Conservation (phyloP, 2,113 vertebrate genomes). For the Rattus norvegicus region GRCr8 NC_086021.1:187073501-187074000, state of each 20-base stretch:
- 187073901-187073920: too few relatives aligned
- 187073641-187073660: neutral
- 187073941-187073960: fast-evolving
- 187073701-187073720: conserved; percentile 32
- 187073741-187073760: neutral
- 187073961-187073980: fast-evolving
- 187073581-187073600: neutral
- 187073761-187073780: neutral
- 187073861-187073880: neutral
- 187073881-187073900: neutral
- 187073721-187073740: neutral
- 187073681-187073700: conserved; percentile 35
- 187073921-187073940: fast-evolving
- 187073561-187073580: fast-evolving
- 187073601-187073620: neutral
- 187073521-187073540: neutral
- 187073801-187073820: neutral
- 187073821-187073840: neutral
- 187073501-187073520: neutral
- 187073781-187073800: neutral
- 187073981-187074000: neutral
- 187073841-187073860: fast-evolving
- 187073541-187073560: fast-evolving
- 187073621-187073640: neutral
- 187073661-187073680: neutral